Percentiles rank a stretch among this genome's conserved stretches.
These are phyloP conservation scores for Neotoma lepida DNA, from an alignment of 2,113 vertebrate genomes.

Conservation along the genomic window DNA sequence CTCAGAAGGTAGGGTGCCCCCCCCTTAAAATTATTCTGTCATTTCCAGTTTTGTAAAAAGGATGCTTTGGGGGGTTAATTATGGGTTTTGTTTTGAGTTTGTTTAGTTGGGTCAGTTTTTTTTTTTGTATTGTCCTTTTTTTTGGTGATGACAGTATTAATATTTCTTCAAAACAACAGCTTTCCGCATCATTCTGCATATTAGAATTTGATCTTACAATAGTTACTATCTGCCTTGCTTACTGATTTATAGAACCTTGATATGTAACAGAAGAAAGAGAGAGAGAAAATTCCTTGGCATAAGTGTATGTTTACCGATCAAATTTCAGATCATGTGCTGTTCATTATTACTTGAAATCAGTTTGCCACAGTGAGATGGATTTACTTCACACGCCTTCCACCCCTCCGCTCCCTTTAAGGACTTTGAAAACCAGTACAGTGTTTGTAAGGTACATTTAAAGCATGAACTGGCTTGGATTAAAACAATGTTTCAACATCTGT, in stretches of 20 bases:
- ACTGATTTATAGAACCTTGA: constrained; percentile 86
- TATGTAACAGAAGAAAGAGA: constrained; percentile 84
- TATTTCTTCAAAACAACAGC: constrained; percentile 62
- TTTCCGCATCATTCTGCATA: constrained; percentile 63
- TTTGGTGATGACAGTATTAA: constrained; percentile 35
- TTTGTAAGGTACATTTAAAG: constrained; percentile 68
- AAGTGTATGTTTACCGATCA: constrained; percentile 89
- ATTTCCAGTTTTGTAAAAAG: constrained; percentile 71
- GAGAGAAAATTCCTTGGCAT: constrained; percentile 88
- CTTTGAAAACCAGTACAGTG: constrained; percentile 80
- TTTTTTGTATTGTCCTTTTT: neutral
- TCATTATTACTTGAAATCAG: constrained; percentile 90
- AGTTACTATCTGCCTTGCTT: constrained; percentile 78
- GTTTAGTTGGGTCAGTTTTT: neutral
- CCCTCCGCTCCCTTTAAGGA: constrained; percentile 79
- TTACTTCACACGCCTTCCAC: constrained; percentile 81
- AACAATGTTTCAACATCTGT: constrained; percentile 77
- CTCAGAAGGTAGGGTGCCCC: constrained; percentile 64
- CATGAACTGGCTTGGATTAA: constrained; percentile 78
- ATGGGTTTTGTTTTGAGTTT: neutral
- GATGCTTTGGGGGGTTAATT: neutral
- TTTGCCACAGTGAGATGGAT: constrained; percentile 86
- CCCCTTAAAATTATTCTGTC: constrained; percentile 69
- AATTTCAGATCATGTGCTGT: constrained; percentile 91
- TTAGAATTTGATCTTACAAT: constrained; percentile 54